These are phyloP conservation scores for Ophioderma brevispina DNA, from an alignment of 35 echinoderm and acorn worm genomes.

Conservation along the genomic window DNA sequence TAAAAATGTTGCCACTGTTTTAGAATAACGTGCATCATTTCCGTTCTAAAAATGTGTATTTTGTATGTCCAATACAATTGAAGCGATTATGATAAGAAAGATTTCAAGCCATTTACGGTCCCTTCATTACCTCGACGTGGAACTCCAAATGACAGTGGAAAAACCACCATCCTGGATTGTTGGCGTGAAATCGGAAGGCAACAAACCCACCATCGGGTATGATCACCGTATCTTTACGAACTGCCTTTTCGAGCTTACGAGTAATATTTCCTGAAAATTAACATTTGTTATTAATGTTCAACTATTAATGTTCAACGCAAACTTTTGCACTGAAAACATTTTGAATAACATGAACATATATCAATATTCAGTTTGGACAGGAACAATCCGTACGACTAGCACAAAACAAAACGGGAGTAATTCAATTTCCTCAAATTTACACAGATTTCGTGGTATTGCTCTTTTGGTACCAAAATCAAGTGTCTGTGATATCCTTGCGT, in stretches of 20 bases:
- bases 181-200: conserved; percentile 61
- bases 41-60: background rate
- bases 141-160: conserved; percentile 79
- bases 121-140: conserved; percentile 55
- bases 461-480: no score
- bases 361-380: background rate
- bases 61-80: background rate
- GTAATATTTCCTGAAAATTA: conserved; percentile 21
- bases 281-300: background rate
- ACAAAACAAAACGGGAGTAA: background rate
- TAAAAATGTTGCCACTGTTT: no score
- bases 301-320: background rate
- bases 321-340: background rate
- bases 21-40: background rate
- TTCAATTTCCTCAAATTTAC: no score
- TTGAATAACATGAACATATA: background rate
- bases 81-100: background rate
- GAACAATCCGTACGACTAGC: background rate
- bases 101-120: background rate
- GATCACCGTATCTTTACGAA: conserved; percentile 65
- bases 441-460: no score
- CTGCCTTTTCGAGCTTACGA: conserved; percentile 22
- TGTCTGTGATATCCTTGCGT: no score
- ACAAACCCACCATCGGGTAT: conserved; percentile 69
- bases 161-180: conserved; percentile 90